Evolutionary conservation across 1,140 invertebrate species (phyloP), one percentile per base, ranked within the genome.

Genomic region (Magallana ariakensis): DNA sequence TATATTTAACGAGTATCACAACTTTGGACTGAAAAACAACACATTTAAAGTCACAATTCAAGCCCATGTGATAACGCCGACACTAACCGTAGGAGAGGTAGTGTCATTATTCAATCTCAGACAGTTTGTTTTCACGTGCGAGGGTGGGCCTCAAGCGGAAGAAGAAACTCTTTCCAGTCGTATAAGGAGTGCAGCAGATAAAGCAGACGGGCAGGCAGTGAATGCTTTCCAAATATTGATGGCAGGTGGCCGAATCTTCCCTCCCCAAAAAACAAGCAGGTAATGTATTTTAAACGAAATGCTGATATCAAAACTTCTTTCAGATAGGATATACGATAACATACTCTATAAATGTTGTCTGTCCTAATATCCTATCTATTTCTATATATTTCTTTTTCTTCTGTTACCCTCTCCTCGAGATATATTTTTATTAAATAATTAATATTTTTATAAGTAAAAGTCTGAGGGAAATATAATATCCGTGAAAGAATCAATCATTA

Each of bases 331-430:
- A 55, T 55, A 82, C 6, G 80, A 82, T 56, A 55, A 82, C 80
- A 82, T 82, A 82, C 80, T 82, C 80, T 55, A 82, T 82, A 82
- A 82, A 82, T 82, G 33, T 82, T 82, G 80, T 82, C 80, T 55
- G 80, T n/a, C 80, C 80, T 15, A 82, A 33, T 56, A 82, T 82
- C 55, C 53, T 82, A 13, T 56, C 80, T 82, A 33, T 33, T 33
- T 33, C 33, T 33, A 33, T 33, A 33, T 33, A 33, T 33, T 33
- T 33, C 33, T 33, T 33, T 33, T 33, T 33, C 33, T 82, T 55
- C 80, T 19, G 6, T 10, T 22, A 15, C 55, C 80, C 53, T 55
- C 60, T 19, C 10, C 57, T 58, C 8, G 11, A 58, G 16, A 16
- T 19, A 66, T 16, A 16, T n/a, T 66, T 66, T 66, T 33, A 33